Evolutionary conservation across 2,888 invertebrate species (phyloP), one percentile per base, ranked within the genome.

Genomic region (Drymonia ruficornis): DNA sequence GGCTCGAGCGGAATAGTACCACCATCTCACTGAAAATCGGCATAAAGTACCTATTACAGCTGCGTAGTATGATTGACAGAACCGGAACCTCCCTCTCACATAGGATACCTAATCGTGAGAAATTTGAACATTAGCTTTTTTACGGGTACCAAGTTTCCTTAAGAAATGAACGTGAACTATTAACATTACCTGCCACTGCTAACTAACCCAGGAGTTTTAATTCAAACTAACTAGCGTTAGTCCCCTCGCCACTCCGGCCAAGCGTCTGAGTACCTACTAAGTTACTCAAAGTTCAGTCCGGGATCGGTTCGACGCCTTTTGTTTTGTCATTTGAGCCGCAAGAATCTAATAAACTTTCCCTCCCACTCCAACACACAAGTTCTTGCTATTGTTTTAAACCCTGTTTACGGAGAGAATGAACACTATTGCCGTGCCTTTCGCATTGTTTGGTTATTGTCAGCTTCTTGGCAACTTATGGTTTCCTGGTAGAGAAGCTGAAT

Each of bases 241-340:
- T 65, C 45, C 59, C 63, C 63, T 63, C 50, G 62, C 65, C 70
- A 70, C 76, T 76, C 70, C 67, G 76, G 74, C 68, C 65, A 64
- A 65, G 70, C 68, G 73, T 72, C 66, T 63, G 71, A 59, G n/a
- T n/a, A n/a, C 63, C 51, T 34, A 70, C 71, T 67, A 65, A 72
- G 63, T 74, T 72, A 65, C 70, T 64, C 66, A 68, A 80, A 81
- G 72, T 79, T 81, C 56, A 67, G 54, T 59, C 65, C 59, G 64
- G 55, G 59, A 56, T 61, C 62, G 49, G 60, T 63, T 54, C 66
- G 63, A 72, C 70, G 67, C 74, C 81, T 78, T 78, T 81, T 80
- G 81, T 82, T 76, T 77, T 72, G 81, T 78, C 76, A 81, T 78
- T 79, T 76, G 80, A 81, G 75, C 52, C 67, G 65, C 58, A 60